Base-by-base conservation (phyloP, 2,888 invertebrate species). In the Rhagonycha lutea region DNA sequence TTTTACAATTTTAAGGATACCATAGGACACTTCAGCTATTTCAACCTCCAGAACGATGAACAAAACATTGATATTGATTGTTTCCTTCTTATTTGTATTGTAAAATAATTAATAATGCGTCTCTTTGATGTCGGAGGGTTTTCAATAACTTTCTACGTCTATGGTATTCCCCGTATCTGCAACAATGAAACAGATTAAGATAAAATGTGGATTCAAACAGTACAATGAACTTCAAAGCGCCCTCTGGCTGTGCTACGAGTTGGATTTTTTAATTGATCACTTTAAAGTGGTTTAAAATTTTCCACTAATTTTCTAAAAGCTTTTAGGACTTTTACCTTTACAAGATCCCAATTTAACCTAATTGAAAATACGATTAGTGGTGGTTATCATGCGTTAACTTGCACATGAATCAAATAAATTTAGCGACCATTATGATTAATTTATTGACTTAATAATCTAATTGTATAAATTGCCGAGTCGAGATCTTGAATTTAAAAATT, bases 381-480 rank as follows among this genome's bases (percentile, higher is more conserved):
- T 68, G 26, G n/a, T 26, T 32, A 60, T 73, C 68, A 65, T 69
- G 26, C 65, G 63, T 28, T 65, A 74, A 74, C 65, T 74, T 69
- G 73, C 65, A 26, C 67, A 62, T 70, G 69, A 74, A 74, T 63
- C 63, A 74, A 65, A 74, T 67, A 74, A 74, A 74, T 74, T 73
- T 70, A 65, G 67, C 63, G n/a, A 14, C 14, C 69, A 61, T 63
- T 62, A 63, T 61, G 69, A 26, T 65, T 61, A 14, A 32, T 63
- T 69, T 72, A 47, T 60, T 47, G n/a, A n/a, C 47, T 47, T 47
- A 47, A 47, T 47, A 47, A 47, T 47, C 47, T 47, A 47, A 47
- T 47, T 47, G 47, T 47, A 47, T 47, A n/a, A 47, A 47, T 47
- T n/a, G 47, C 47, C n/a, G 47, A n/a, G 47, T n/a, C n/a, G 47